A percentile compares a stretch with the other conserved stretches of the same genome.
Conservation (phyloP, 92 coral and sea anemone genomes). For the Nematostella vectensis region DNA sequence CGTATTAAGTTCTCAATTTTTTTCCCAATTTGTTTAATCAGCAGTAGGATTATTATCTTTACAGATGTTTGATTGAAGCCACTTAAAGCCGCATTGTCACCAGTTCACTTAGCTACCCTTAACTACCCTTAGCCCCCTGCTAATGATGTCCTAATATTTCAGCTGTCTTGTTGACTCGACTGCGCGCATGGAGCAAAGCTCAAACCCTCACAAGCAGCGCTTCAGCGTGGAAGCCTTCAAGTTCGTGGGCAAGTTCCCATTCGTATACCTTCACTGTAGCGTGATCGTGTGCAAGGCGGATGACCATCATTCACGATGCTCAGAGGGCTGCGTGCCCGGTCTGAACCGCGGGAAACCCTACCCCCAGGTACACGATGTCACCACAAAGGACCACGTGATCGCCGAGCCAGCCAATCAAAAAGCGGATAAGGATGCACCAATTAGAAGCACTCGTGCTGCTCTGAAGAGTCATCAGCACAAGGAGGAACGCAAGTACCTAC, state of each 20-base stretch:
- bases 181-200: constrained; percentile 39
- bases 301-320: constrained; percentile 71
- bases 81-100: no score
- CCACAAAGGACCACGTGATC: neutral
- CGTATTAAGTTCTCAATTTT: no score
- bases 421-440: constrained; percentile 9
- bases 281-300: constrained; percentile 72
- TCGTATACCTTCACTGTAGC: constrained; percentile 75
- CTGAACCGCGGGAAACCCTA: constrained; percentile 15
- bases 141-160: neutral
- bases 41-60: no score
- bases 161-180: constrained; percentile 72
- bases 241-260: constrained; percentile 74
- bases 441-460: constrained; percentile 17
- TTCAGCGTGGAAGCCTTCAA: constrained; percentile 72
- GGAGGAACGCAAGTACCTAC: constrained; percentile 39
- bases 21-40: no score
- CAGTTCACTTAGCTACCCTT: no score
- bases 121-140: no score
- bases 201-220: constrained; percentile 60
- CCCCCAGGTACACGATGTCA: neutral
- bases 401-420: constrained; percentile 18
- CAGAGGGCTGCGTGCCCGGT: constrained; percentile 70
- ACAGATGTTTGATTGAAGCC: no score
- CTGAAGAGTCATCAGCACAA: constrained; percentile 13